phyloP scores from a whole-genome alignment of 2,888 invertebrate species.

The Phalera bucephala region DNA sequence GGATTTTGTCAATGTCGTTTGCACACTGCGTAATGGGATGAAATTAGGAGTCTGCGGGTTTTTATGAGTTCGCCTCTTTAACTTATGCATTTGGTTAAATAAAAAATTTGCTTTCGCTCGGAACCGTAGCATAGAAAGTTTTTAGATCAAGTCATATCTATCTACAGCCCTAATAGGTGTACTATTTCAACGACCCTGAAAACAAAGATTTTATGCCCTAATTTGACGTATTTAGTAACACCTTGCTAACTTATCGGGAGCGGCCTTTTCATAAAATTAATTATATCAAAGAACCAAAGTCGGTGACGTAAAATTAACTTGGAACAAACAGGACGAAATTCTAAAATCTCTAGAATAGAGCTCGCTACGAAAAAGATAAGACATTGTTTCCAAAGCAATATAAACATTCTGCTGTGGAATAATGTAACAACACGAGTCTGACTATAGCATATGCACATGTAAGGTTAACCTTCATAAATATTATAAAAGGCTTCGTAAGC shows the following conservation, averaged over 20 bases:
- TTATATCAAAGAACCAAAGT: slow-evolving; percentile 35
- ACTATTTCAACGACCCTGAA: too few relatives aligned
- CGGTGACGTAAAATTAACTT: slow-evolving; percentile 30
- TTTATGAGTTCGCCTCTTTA: slow-evolving; percentile 2
- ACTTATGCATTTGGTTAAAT: neutral
- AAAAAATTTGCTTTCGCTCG: too few relatives aligned
- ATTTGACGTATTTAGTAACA: slow-evolving; percentile 10
- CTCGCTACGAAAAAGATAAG: slow-evolving; percentile 28
- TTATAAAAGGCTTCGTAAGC: neutral
- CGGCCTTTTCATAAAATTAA: slow-evolving; percentile 24
- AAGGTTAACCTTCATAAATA: neutral
- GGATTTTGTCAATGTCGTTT: slow-evolving; percentile 24
- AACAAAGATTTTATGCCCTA: too few relatives aligned
- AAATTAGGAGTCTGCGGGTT: slow-evolving; percentile 14
- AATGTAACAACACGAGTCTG: neutral
- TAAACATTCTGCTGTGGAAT: slow-evolving; percentile 9
- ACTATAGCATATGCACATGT: neutral
- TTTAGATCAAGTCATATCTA: too few relatives aligned
- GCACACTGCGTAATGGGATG: slow-evolving; percentile 10
- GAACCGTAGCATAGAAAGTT: too few relatives aligned
- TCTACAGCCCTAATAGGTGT: too few relatives aligned
- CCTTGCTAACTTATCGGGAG: slow-evolving; percentile 10
- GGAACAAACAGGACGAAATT: slow-evolving; percentile 27
- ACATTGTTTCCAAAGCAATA: slow-evolving; percentile 28
- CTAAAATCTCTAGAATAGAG: slow-evolving; percentile 28